These are phyloP conservation scores for Amblyjoppa proteus DNA, from an alignment of 2,888 invertebrate genomes.

Conservation along the genomic window DNA sequence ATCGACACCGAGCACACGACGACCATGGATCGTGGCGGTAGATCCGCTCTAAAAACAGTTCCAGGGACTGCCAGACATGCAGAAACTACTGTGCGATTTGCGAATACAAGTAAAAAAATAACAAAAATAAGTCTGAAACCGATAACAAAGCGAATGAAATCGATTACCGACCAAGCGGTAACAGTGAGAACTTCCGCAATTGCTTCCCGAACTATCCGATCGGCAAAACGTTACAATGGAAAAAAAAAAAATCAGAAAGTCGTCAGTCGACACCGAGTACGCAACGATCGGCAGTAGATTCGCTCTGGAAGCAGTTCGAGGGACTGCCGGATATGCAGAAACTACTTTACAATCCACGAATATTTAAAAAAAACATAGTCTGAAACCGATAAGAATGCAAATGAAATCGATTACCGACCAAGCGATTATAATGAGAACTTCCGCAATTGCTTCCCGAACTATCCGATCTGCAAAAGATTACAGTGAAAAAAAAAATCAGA, in stretches of 20 bases:
- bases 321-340: too few relatives aligned
- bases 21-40: not conserved
- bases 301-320: not conserved
- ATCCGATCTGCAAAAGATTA: constrained; percentile 1
- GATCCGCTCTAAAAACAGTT: not conserved
- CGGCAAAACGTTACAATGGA: not conserved
- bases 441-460: not conserved
- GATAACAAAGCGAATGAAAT: not conserved
- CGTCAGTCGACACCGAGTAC: too few relatives aligned
- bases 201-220: constrained; percentile 4
- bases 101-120: too few relatives aligned
- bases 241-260: not conserved
- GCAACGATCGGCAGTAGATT: not conserved
- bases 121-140: not conserved
- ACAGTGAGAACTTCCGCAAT: too few relatives aligned
- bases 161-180: too few relatives aligned
- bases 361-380: not conserved
- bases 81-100: too few relatives aligned
- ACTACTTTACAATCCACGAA: not conserved
- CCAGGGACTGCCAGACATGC: too few relatives aligned
- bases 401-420: too few relatives aligned
- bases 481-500: not conserved
- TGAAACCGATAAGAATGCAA: not conserved
- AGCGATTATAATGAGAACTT: too few relatives aligned
- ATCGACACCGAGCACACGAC: not conserved